These are phyloP conservation scores for Crocuta crocuta DNA, from an alignment of 2,113 vertebrate genomes.

Conservation along the genomic window DNA sequence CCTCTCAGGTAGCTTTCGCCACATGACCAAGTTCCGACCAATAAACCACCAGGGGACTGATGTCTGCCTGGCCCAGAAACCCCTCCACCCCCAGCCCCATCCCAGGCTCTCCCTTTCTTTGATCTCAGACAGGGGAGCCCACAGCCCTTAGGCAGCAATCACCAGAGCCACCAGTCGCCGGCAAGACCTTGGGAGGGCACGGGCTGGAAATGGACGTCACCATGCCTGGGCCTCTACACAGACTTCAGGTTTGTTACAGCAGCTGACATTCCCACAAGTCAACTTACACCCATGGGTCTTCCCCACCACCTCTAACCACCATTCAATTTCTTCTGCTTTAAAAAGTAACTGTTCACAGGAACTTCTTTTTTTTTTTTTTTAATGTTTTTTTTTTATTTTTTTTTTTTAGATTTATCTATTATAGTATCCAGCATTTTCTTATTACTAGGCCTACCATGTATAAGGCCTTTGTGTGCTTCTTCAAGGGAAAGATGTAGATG, in stretches of 20 bases:
- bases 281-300: rapidly evolving
- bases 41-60: neutral
- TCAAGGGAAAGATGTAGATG: neutral
- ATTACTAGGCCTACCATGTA: neutral
- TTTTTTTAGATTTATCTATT: neutral
- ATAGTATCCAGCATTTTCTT: neutral
- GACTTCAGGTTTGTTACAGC: neutral
- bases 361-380: no score
- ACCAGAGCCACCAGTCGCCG: rapidly evolving
- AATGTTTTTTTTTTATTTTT: no score
- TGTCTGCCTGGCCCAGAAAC: neutral
- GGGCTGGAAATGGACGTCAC: rapidly evolving
- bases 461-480: neutral
- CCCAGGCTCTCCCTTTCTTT: neutral
- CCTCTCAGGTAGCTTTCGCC: neutral
- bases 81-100: no score
- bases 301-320: neutral
- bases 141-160: rapidly evolving
- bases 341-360: neutral
- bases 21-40: rapidly evolving
- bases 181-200: neutral
- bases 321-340: neutral
- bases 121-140: neutral
- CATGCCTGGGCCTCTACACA: neutral
- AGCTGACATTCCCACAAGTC: rapidly evolving